Conservation (phyloP, 2,888 invertebrate genomes). For the Drosophila pegasa region DNA sequence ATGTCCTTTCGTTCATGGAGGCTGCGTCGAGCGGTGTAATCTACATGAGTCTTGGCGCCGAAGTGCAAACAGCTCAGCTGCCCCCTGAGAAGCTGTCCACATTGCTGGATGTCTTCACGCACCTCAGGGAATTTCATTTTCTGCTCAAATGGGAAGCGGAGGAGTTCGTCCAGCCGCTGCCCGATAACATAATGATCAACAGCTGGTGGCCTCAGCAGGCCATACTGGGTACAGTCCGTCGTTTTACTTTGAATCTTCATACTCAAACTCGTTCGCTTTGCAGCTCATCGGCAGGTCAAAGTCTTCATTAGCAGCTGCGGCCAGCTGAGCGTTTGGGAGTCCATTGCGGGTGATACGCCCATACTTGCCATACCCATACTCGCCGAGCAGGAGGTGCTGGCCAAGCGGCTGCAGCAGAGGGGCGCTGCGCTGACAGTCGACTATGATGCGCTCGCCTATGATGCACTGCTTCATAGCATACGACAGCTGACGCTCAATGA, state of each 20-base stretch:
- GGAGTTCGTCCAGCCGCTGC: slow-evolving; percentile 72
- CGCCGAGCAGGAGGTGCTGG: slow-evolving; percentile 86
- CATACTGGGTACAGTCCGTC: slow-evolving; percentile 75
- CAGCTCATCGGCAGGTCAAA: slow-evolving; percentile 86
- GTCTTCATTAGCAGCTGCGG: slow-evolving; percentile 88
- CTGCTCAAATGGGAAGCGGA: slow-evolving; percentile 86
- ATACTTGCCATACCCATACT: slow-evolving; percentile 86
- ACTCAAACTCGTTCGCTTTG: neutral
- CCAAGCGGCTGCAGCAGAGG: slow-evolving; percentile 83
- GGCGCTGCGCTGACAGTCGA: slow-evolving; percentile 84
- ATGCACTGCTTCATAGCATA: slow-evolving; percentile 83
- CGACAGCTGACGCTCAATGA: slow-evolving; percentile 82
- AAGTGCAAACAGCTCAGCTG: slow-evolving; percentile 80
- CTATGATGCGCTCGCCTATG: slow-evolving; percentile 84
- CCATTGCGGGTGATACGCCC: slow-evolving; percentile 85
- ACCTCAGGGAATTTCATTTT: slow-evolving; percentile 82
- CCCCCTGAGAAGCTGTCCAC: slow-evolving; percentile 82
- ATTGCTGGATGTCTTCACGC: slow-evolving; percentile 76
- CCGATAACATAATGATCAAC: slow-evolving; percentile 83
- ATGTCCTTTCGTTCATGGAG: slow-evolving; percentile 82
- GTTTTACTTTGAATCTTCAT: too few relatives aligned
- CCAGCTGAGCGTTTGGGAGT: slow-evolving; percentile 86
- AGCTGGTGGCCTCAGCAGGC: slow-evolving; percentile 84
- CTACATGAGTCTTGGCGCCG: slow-evolving; percentile 85
- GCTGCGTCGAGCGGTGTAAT: slow-evolving; percentile 83